Evolutionary conservation across 2,888 invertebrate species (phyloP).

Genomic region (Protonemura montana): DNA sequence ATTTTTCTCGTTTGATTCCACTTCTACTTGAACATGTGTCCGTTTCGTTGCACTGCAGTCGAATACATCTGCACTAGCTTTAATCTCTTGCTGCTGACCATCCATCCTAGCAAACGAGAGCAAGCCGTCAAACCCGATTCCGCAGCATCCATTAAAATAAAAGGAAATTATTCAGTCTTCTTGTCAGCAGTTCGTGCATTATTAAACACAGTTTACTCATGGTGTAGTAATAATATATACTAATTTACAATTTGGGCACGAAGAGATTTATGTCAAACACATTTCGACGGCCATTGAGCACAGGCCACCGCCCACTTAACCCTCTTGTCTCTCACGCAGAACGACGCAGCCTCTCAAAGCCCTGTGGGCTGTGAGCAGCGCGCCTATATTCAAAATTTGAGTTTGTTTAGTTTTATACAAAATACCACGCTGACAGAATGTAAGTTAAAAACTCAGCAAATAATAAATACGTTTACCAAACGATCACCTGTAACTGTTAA

Average conservation of each 20-base stretch:
- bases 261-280: background rate
- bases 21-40: constrained; percentile 31
- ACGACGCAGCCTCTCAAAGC: background rate
- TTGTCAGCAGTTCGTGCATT: background rate
- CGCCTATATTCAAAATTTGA: background rate
- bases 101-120: constrained; percentile 1
- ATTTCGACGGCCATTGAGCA: background rate
- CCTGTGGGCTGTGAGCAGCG: background rate
- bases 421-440: too few relatives aligned
- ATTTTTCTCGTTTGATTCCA: constrained; percentile 29
- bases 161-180: background rate
- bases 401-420: too few relatives aligned
- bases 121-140: background rate
- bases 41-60: background rate
- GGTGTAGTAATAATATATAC: background rate
- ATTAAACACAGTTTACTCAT: background rate
- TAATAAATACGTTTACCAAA: too few relatives aligned
- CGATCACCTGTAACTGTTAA: too few relatives aligned
- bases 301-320: background rate
- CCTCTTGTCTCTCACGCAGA: too few relatives aligned
- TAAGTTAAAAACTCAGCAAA: too few relatives aligned
- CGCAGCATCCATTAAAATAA: background rate
- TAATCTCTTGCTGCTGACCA: background rate
- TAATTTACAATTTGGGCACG: background rate
- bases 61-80: background rate